These are phyloP conservation scores for Echinometra lucunter DNA, from an alignment of 53 echinoderm and acorn worm species.

Conservation along the genomic window DNA sequence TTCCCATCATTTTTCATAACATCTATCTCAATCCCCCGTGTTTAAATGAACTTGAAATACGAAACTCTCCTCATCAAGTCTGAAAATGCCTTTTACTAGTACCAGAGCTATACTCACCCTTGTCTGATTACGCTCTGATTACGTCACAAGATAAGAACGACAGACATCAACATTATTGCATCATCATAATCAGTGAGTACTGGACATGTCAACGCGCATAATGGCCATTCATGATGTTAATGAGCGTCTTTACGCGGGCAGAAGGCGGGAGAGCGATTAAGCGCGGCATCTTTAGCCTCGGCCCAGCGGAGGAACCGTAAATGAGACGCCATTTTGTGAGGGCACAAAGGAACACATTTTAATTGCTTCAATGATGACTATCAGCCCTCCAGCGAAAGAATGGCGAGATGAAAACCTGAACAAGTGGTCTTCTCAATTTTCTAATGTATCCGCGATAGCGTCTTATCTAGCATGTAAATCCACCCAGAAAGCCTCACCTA, in stretches of 20 bases:
- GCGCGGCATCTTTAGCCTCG: constrained; percentile 4
- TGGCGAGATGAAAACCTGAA: constrained; percentile 45
- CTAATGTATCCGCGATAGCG: constrained; percentile 68
- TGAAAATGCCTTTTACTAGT: background rate
- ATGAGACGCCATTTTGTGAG: constrained; percentile 67
- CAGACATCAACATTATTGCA: constrained; percentile 7
- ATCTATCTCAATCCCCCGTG: background rate
- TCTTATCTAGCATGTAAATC: constrained; percentile 67
- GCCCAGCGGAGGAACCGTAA: constrained; percentile 28
- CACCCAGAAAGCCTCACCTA: constrained; percentile 67
- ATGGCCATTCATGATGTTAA: background rate
- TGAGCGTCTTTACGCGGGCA: background rate
- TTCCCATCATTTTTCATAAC: background rate
- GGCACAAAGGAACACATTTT: constrained; percentile 65
- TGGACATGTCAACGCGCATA: constrained; percentile 6
- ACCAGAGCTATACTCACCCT: background rate
- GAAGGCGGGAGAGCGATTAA: constrained; percentile 30
- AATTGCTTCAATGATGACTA: constrained; percentile 65
- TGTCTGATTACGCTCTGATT: constrained; percentile 21
- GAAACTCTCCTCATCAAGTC: background rate
- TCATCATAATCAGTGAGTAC: background rate
- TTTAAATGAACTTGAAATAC: constrained; percentile 16
- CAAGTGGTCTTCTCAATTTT: constrained; percentile 68
- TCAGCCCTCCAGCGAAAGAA: constrained; percentile 57
- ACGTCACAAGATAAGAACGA: constrained; percentile 17